phyloP scores from a whole-genome alignment of 1,140 invertebrate species.

The Rhopalosiphum maidis region DNA sequence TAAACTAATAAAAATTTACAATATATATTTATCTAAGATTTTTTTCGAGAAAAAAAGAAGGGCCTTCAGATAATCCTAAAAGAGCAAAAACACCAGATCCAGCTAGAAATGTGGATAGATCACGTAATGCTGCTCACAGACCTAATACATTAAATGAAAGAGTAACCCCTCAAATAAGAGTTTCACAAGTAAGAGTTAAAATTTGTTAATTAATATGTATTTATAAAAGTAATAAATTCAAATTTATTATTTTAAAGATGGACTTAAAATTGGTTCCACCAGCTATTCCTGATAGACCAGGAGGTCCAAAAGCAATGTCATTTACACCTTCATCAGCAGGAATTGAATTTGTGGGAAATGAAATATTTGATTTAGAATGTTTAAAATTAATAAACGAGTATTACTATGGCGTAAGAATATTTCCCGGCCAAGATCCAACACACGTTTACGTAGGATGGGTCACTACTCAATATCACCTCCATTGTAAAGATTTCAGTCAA shows the following conservation, averaged over 20 bases:
- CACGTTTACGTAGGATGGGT: constrained; percentile 99
- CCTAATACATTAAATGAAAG: constrained; percentile 56
- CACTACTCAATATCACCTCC: constrained; percentile 93
- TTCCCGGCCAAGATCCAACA: constrained; percentile 95
- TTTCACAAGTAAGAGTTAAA: constrained; percentile 63
- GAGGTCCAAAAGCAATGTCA: constrained; percentile 75
- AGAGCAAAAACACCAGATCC: constrained; percentile 79
- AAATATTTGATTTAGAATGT: constrained; percentile 85
- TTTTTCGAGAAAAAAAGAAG: constrained; percentile 78
- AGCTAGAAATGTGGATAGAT: constrained; percentile 59
- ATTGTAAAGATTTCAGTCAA: constrained; percentile 89
- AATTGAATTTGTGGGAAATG: constrained; percentile 79
- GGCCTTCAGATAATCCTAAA: constrained; percentile 69
- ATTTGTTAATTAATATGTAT: not conserved
- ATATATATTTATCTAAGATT: constrained; percentile 67
- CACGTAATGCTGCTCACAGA: constrained; percentile 29
- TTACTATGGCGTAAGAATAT: constrained; percentile 92
- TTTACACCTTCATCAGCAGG: constrained; percentile 69
- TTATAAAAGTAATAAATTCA: constrained; percentile 56
- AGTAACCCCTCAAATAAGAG: constrained; percentile 62
- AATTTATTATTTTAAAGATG: constrained; percentile 40
- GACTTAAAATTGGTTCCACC: constrained; percentile 68
- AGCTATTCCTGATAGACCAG: constrained; percentile 71
- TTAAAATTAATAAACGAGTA: constrained; percentile 96
- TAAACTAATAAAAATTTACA: not conserved